Conservation (phyloP, 2,113 vertebrate species). For the Pseudolaguvia tuberculata region DNA sequence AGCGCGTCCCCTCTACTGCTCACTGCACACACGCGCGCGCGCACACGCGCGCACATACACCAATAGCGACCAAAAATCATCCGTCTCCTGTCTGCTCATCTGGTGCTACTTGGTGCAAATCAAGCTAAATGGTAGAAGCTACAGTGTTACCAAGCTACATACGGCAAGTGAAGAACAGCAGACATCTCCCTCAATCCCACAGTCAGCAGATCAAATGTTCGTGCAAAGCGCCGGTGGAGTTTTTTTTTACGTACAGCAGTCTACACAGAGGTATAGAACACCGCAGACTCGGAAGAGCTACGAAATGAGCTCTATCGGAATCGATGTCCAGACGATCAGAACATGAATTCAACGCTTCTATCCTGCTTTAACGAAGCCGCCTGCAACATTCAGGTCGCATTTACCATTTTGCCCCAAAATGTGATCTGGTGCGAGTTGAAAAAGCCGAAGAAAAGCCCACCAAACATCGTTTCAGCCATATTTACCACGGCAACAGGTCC, state of each 20-base stretch:
- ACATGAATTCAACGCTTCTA: slow-evolving; percentile 44
- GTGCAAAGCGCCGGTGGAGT: not conserved
- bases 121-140: slow-evolving; percentile 59
- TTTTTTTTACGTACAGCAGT: not conserved
- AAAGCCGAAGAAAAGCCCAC: slow-evolving; percentile 24
- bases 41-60: slow-evolving; percentile 21
- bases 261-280: slow-evolving; percentile 47
- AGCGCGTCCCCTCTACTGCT: slow-evolving; percentile 66
- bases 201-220: slow-evolving; percentile 12
- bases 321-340: slow-evolving; percentile 43
- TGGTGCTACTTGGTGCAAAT: slow-evolving; percentile 67
- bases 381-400: slow-evolving; percentile 50
- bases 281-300: slow-evolving; percentile 65
- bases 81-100: slow-evolving; percentile 65
- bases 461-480: slow-evolving; percentile 40
- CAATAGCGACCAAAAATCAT: slow-evolving; percentile 69
- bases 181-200: slow-evolving; percentile 23
- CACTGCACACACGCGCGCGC: slow-evolving; percentile 64
- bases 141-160: slow-evolving; percentile 39
- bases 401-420: slow-evolving; percentile 44
- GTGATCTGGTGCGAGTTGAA: slow-evolving; percentile 25
- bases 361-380: slow-evolving; percentile 33
- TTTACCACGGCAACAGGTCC: slow-evolving; percentile 51
- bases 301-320: slow-evolving; percentile 63
- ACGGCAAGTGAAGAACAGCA: slow-evolving; percentile 51